Evolutionary conservation across 2,888 invertebrate genomes (phyloP), one percentile per base, ranked within the genome.

Genomic region (Amphipyra tragopoginis): DNA sequence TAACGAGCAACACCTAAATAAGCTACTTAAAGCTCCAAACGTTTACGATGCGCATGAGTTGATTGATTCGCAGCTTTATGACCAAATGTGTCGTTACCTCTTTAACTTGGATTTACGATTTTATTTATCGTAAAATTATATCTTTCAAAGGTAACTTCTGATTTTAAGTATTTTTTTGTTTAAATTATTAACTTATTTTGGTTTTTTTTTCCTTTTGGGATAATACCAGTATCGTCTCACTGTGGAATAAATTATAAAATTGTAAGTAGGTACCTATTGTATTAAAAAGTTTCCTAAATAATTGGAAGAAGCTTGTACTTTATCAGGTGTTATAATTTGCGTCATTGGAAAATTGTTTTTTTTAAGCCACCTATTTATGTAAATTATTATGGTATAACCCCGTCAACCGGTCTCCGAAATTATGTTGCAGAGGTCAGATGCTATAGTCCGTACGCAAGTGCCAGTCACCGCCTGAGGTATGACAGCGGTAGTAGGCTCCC

Each of bases 11-110:
- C 56, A 62, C 44, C 44, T 58, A 42, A 70, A 59, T 53, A 56
- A 58, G 47, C 52, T 62, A 39, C 59, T 59, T 57, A 60, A 61
- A 47, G 14, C 45, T 48, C 49, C 40, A 63, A 33, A 49, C 40
- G 45, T 79, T 76, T 71, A 76, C 56, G 65, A 69, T 74, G 66
- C 64, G 65, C 72, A 57, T 36, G 49, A 76, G 60, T 76, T 67
- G 74, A 79, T 76, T 61, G 79, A 78, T 66, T 67, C 64, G 26
- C 13, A 15, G 57, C 13, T 71, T 79, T 68, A 76, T 55, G 15
- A 29, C 58, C 15, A 13, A 48, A 49, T 0, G 44, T 56, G 61
- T 77, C 62, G 65, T 78, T 72, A 66, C 60, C 58, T 63, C 53
- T 65, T 66, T 39, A 40, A 50, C 34, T 0, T 7, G 42, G 47